These are phyloP conservation scores for Drosophila melanosoma DNA, from an alignment of 2,888 invertebrate genomes.

Conservation along the genomic window DNA sequence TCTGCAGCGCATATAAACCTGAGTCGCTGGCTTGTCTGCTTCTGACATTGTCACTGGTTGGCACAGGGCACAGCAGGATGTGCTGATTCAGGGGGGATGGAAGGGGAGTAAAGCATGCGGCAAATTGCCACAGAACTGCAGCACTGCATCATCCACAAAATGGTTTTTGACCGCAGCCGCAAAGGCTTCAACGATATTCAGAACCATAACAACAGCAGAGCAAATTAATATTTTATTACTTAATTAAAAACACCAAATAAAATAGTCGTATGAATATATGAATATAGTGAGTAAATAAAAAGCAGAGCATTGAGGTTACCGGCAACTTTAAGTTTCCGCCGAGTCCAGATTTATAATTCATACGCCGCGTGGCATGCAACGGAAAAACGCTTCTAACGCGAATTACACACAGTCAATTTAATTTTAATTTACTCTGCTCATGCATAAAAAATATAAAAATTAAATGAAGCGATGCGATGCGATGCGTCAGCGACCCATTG, in stretches of 20 bases:
- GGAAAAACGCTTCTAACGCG: conserved; percentile 32
- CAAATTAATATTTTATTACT: conserved; percentile 78
- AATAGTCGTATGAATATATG: conserved; percentile 54
- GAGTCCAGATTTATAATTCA: conserved; percentile 61
- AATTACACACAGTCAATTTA: conserved; percentile 67
- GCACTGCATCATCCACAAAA: conserved; percentile 64
- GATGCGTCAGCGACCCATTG: conserved; percentile 34
- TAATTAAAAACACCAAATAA: conserved; percentile 73
- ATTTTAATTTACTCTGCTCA: conserved; percentile 72
- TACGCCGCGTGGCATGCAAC: conserved; percentile 49
- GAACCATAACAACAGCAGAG: conserved; percentile 47
- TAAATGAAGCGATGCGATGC: conserved; percentile 53
- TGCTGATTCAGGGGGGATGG: conserved; percentile 2
- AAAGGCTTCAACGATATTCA: conserved; percentile 11
- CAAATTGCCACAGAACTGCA: conserved; percentile 41
- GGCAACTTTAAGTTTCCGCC: conserved; percentile 55
- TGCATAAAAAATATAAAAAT: conserved; percentile 65
- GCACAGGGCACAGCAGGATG: conserved; percentile 14
- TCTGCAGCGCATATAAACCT: conserved; percentile 47
- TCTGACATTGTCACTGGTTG: conserved; percentile 29
- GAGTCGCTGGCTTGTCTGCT: conserved; percentile 33
- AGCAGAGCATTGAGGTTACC: conserved; percentile 40
- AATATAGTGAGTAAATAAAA: conserved; percentile 52
- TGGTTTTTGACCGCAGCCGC: conserved; percentile 73
- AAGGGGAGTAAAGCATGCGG: neutral